Percentiles rank a stretch among this genome's conserved stretches.
Evolutionary conservation across 2,888 invertebrate species (phyloP).

Genomic region (Graphium colonna): DNA sequence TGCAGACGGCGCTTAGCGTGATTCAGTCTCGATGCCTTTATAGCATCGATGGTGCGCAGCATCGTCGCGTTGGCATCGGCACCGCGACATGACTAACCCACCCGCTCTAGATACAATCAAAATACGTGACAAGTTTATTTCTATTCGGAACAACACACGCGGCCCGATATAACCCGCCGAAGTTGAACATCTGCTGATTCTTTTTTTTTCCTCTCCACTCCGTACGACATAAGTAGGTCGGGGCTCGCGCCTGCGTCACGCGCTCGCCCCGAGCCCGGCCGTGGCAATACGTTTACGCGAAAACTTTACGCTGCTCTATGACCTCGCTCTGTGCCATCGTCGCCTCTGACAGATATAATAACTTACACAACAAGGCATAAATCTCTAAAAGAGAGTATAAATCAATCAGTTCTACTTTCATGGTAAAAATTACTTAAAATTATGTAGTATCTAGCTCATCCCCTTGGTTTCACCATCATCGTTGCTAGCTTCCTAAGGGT

Average conservation of each 20-base stretch:
- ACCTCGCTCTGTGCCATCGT: slow-evolving; percentile 36
- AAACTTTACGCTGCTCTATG: slow-evolving; percentile 55
- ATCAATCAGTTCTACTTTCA: too few relatives aligned
- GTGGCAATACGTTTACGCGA: slow-evolving; percentile 68
- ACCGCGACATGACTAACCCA: slow-evolving; percentile 74
- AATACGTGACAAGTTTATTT: slow-evolving; percentile 80
- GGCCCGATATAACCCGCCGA: slow-evolving; percentile 71
- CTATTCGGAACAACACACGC: slow-evolving; percentile 77
- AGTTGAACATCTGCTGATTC: slow-evolving; percentile 76
- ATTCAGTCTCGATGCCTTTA: slow-evolving; percentile 77
- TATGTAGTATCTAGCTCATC: too few relatives aligned
- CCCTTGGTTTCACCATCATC: too few relatives aligned
- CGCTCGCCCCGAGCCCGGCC: slow-evolving; percentile 36
- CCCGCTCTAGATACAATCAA: slow-evolving; percentile 79
- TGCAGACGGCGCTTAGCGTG: slow-evolving; percentile 78
- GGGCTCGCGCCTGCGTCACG: slow-evolving; percentile 74
- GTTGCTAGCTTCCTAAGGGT: too few relatives aligned
- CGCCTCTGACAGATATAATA: background rate
- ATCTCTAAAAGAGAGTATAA: too few relatives aligned
- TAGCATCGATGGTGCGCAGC: slow-evolving; percentile 59
- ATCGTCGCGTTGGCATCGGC: slow-evolving; percentile 75
- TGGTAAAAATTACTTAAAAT: too few relatives aligned
- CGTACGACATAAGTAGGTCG: slow-evolving; percentile 75
- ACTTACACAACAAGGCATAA: background rate
- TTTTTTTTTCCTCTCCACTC: slow-evolving; percentile 56